Percentiles rank a stretch among this genome's conserved stretches.
These are phyloP conservation scores for Ptilonorhynchus violaceus DNA, from an alignment of 2,113 vertebrate genomes.

Conservation along the genomic window DNA sequence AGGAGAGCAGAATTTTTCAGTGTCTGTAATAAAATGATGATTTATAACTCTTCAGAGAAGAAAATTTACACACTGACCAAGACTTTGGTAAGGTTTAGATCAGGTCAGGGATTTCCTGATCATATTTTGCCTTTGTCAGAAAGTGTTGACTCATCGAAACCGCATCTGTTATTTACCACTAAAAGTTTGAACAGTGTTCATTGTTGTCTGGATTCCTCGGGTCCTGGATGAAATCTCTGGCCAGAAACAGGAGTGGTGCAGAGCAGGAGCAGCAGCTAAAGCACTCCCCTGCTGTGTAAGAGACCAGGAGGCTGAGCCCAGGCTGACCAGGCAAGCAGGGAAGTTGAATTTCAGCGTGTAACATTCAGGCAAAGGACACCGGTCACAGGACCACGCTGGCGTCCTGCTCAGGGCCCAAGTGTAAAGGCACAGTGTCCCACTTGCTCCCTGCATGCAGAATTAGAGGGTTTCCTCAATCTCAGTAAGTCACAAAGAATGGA, in stretches of 20 bases:
- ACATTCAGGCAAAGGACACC: neutral
- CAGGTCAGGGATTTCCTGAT: conserved; percentile 14
- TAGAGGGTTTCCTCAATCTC: neutral
- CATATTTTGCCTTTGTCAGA: neutral
- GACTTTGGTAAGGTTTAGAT: neutral
- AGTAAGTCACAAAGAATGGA: neutral
- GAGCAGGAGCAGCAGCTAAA: neutral
- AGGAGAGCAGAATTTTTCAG: neutral
- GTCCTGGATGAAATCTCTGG: neutral
- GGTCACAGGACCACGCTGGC: neutral
- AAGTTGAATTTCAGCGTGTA: neutral
- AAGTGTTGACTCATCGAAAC: neutral
- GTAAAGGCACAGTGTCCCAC: neutral
- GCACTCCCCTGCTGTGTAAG: neutral
- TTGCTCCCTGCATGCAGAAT: neutral
- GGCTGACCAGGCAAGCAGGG: neutral
- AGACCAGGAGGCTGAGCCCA: neutral
- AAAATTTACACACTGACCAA: neutral
- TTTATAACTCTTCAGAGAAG: neutral
- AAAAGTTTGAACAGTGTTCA: neutral
- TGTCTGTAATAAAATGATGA: neutral
- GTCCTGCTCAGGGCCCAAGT: neutral
- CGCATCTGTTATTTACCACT: neutral
- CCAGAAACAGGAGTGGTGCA: neutral
- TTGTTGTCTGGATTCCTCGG: neutral